Evolutionary conservation across 2,797 vertebrate genomes (phyloP), one percentile per base, ranked within the genome.

Genomic region (Pangasius macronema): DNA sequence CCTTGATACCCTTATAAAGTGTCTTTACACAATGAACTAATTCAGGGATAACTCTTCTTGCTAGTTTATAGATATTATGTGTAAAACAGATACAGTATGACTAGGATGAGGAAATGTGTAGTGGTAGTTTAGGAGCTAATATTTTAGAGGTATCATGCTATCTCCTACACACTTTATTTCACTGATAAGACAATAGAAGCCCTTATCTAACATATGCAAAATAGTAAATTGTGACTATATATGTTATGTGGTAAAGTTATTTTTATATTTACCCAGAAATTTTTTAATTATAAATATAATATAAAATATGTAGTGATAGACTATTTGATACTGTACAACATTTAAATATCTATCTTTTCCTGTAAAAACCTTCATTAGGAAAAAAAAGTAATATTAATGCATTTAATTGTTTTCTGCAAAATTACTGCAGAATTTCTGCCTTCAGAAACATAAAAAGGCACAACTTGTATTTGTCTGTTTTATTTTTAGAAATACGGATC

Each of bases 401-500:
- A 75, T 53, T 76, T n/a, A 6, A 7, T n/a, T 0, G 27, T 49
- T 51, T 46, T n/a, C 13, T 24, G 70, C 3, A 1, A 42, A 72
- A 72, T 42, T 51, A n/a, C 1, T 39, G 39, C 39, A 39, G 39
- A 39, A 39, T 39, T 39, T 39, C 46, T 76, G 5, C 24, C 7
- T 33, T 75, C 46, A 53, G 46, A 76, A 76, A 77, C 16, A 20
- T 16, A 51, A 49, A 30, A 53, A 77, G 0, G 5, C 22, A 24
- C 46, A 49, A 51, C 9, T 65, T 70, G 5, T 51, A 79, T 49
- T 82, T 49, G 2, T 72, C 1, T 30, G 0, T 49, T 36, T 82
- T 65, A 85, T 20, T 51, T 76, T 91, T 95, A 97, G 96, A 97
- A 96, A 90, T 96, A 96, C 0, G 87, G 94, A 85, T 93, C 94